These are phyloP conservation scores for Euura saliciscinereae DNA, from an alignment of 1,140 invertebrate species.

Conservation along the genomic window DNA sequence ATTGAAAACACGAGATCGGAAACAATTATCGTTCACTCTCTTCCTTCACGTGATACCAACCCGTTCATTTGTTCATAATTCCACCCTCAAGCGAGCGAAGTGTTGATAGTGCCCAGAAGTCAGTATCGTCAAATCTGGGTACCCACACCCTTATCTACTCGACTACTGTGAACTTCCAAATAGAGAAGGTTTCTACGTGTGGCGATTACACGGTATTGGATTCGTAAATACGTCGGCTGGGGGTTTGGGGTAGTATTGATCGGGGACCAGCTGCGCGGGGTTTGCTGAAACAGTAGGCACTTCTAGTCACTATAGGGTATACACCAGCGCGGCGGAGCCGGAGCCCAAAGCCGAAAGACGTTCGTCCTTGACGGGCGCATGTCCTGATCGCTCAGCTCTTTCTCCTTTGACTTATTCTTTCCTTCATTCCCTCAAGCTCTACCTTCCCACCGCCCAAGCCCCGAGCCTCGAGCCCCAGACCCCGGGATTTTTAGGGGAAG, in stretches of 20 bases:
- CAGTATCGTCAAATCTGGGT: too few relatives aligned
- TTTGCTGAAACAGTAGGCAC: conserved; percentile 37
- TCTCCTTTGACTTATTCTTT: conserved; percentile 8
- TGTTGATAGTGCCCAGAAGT: too few relatives aligned
- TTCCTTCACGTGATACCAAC: too few relatives aligned
- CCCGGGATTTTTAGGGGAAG: conserved; percentile 20
- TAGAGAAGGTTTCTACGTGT: background rate
- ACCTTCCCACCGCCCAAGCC: background rate
- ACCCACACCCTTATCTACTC: too few relatives aligned
- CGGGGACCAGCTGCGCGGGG: conserved; percentile 40
- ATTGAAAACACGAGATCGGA: too few relatives aligned
- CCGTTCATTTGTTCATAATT: too few relatives aligned
- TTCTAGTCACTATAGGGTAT: conserved; percentile 27
- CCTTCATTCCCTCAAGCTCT: background rate
- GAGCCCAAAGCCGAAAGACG: background rate
- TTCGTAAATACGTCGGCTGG: conserved; percentile 46
- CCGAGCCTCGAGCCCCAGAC: background rate
- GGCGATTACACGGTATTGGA: conserved; percentile 25
- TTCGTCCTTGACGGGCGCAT: conserved; percentile 21
- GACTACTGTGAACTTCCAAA: too few relatives aligned
- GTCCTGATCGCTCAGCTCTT: background rate
- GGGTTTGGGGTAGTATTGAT: conserved; percentile 53
- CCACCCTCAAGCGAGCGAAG: too few relatives aligned
- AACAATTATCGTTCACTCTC: too few relatives aligned
- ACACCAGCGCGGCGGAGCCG: background rate